A percentile compares a stretch with the other conserved stretches of the same genome.
Evolutionary conservation across 2,113 vertebrate genomes (phyloP).

Genomic region (Chaetura pelagica): DNA sequence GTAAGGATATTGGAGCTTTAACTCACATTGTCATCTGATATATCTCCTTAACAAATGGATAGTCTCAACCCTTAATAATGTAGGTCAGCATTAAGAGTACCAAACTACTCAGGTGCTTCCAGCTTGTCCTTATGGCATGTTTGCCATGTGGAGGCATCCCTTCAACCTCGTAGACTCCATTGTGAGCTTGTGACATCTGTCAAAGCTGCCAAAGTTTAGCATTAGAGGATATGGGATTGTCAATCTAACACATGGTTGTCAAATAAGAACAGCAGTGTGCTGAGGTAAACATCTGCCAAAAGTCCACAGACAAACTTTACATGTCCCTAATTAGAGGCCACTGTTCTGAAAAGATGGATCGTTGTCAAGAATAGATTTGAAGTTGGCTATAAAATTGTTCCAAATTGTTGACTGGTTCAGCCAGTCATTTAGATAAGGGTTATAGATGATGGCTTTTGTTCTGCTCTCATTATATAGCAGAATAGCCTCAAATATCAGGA

Average conservation of each 20-base stretch:
- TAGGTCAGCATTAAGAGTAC: slow-evolving; percentile 10
- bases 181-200: neutral
- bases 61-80: neutral
- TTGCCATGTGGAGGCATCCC: neutral
- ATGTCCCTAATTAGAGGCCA: neutral
- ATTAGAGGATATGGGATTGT: neutral
- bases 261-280: neutral
- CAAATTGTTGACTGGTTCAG: neutral
- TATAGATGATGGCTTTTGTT: neutral
- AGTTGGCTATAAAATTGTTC: neutral
- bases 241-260: neutral
- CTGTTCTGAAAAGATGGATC: neutral
- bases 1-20: neutral
- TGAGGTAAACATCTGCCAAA: neutral
- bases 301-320: neutral
- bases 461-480: neutral
- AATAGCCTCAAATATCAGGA: neutral
- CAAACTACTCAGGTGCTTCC: slow-evolving; percentile 41
- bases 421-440: neutral
- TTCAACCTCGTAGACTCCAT: neutral
- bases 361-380: neutral
- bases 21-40: neutral
- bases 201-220: neutral
- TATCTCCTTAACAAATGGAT: neutral
- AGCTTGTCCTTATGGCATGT: slow-evolving; percentile 7